Base-by-base conservation (phyloP, 2,113 vertebrate genomes). In the Siniperca knerii region DNA sequence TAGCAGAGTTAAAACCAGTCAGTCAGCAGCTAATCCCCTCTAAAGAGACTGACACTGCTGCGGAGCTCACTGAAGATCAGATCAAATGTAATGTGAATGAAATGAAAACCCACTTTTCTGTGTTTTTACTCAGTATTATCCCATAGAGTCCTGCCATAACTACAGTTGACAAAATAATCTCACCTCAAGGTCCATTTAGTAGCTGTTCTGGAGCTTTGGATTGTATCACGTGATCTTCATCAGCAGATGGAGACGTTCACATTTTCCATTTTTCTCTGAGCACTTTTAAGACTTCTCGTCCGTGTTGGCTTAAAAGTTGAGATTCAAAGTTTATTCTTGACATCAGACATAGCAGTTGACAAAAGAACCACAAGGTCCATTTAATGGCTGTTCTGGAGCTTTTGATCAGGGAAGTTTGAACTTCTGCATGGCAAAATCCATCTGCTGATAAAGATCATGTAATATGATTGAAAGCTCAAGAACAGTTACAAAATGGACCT, bases 1-100 rank as follows among this genome's bases (percentile, higher is more conserved):
- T 13, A 65, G 66, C 16, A 0, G 66, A 69, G 55, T 87, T 90
- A 70, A 90, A 89, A 64, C 3, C 48, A 12, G 69, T 20, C 58
- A 0, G 65, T 67, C 18, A 10, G 44, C 20, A 61, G 57, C 48
- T 91, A 83, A 92, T 90, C 89, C 55, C 10, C 82, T 81, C 81
- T 65, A 35, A 80, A 82, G 71, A 72, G 60, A 60, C 74, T 76
- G 25, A 69, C 15, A 4, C 55, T 62, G 57, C 54, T n/a, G 46
- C 79, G 79, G 75, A 42, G 44, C 42, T 13, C 60, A n/a, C 72
- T 20, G 11, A 37, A 44, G 42, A 44, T 21, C 72, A 73, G 2
- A 68, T 80, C 60, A 46, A 4, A 67, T 61, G 46, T 18, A 8
- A 65, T 21, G 33, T 10, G 33, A 23, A 69, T 8, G 0, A 16